Base-by-base conservation (phyloP, 2,797 vertebrate species). In the Halcyon badia region DNA sequence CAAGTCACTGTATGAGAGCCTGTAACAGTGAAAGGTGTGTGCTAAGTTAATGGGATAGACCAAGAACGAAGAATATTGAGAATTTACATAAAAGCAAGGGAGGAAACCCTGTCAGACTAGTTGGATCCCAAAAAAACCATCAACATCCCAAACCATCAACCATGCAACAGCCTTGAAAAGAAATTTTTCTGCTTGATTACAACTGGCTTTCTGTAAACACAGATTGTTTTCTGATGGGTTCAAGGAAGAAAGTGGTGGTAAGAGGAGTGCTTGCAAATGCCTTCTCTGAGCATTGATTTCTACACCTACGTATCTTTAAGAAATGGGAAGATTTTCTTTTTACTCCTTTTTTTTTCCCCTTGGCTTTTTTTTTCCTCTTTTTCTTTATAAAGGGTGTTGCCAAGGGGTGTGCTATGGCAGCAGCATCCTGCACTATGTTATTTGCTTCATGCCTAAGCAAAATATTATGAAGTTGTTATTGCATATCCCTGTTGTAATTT, bases 401-500 rank as follows among this genome's bases (percentile, higher is more conserved):
- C 89, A 92, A 81, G 25, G 79, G 62, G 22, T 89, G 39, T 76
- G 56, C 73, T 69, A 33, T 51, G 56, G 72, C 72, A 93, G 89
- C 72, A 69, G 26, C 62, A 86, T 76, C 77, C 83, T 82, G 56
- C 62, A 87, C 51, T 88, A 93, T 86, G 73, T 68, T 90, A 91
- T 94, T 96, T 94, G 51, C 68, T 94, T 96, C 62, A 85, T 93
- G 93, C 68, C 56, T 82, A 93, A 93, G 90, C 83, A 90, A 95
- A 95, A 95, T 76, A 91, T 94, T 95, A 89, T 89, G 94, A 76
- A 93, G 37, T 37, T 86, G 89, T 96, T 94, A 88, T 58, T 96
- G 54, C 79, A 82, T 76, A 76, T 65, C 33, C n/a, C 51, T 87
- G 72, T 80, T 91, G 87, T 69, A 93, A 71, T 83, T 91, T 54